Conservation (phyloP, 2,797 vertebrate species). For the Rhynchotus rufescens region DNA sequence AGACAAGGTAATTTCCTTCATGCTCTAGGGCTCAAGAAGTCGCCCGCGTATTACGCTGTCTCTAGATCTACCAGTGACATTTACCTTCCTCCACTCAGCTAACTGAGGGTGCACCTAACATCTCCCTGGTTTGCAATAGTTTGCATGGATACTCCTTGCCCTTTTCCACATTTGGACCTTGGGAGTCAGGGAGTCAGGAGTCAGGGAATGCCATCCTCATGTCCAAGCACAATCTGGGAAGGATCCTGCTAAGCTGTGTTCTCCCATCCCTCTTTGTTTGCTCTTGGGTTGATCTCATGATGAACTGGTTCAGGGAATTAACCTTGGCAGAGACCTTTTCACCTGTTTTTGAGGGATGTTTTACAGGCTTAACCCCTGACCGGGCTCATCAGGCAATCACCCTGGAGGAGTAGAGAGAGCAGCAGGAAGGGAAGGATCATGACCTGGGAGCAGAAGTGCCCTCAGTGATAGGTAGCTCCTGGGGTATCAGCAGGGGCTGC, state of each 20-base stretch:
- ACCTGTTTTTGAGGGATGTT: not conserved
- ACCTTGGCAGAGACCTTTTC: not conserved
- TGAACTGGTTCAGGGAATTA: not conserved
- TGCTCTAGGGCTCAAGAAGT: not conserved
- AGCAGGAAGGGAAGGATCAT: not conserved
- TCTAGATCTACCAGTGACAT: not conserved
- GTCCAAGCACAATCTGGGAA: not conserved
- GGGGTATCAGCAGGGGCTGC: not conserved
- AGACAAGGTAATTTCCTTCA: not conserved
- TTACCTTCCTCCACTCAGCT: rapidly evolving
- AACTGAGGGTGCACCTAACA: not conserved
- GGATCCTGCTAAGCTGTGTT: not conserved
- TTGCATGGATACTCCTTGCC: not conserved
- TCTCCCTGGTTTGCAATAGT: not conserved
- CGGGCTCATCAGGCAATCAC: not conserved
- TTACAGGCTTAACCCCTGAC: not conserved
- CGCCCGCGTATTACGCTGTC: not conserved
- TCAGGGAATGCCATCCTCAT: not conserved
- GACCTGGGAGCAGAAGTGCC: rapidly evolving
- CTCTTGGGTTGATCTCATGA: not conserved
- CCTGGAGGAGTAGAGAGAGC: not conserved
- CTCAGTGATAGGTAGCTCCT: not conserved
- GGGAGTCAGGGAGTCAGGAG: not conserved
- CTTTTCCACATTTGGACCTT: not conserved
- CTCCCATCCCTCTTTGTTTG: not conserved